Evolutionary conservation across 2,797 vertebrate species (phyloP), one percentile per base, ranked within the genome.

Genomic region (Onychomys arenicola): DNA sequence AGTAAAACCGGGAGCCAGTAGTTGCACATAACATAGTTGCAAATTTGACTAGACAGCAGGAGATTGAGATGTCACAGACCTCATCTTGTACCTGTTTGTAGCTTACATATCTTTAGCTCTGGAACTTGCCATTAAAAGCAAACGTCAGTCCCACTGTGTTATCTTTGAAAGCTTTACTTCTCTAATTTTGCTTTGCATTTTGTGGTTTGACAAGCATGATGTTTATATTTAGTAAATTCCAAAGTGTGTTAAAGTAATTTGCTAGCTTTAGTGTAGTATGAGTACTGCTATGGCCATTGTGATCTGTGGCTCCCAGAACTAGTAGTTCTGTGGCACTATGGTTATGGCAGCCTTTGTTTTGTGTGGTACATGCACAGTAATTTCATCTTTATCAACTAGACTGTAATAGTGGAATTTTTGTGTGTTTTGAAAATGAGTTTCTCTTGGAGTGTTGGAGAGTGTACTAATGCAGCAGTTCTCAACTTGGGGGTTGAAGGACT

Each of bases 121-220:
- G 61, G 84, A 95, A 84, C 59, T 49, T 29, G 4, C 57, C 40
- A 27, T 61, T 23, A 73, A 69, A 89, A 89, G 6, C 17, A 29
- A 55, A 61, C 32, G 17, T 5, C 11, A 81, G 34, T 5, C 52
- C 13, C 7, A 13, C 55, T 87, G 23, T 78, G 11, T 78, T 78
- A 6, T 73, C 32, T 92, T 88, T 29, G 46, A 55, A 92, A 82
- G 40, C 73, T 78, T 71, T 71, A 21, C 8, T 84, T 4, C 40
- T 32, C 52, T 81, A 27, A 16, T 86, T 91, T 89, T 67, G 49
- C 23, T 90, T 82, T 89, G 7, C 52, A 59, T 71, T 81, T 97
- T 78, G 49, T 46, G 32, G 25, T 19, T 80, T 90, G 80, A 90
- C 75, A 43, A 81, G 43, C 69, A 61, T 13, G 80, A 43, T 94